phyloP scores from a whole-genome alignment of 2,888 invertebrate genomes.

The Amblyteles armatorius region DNA sequence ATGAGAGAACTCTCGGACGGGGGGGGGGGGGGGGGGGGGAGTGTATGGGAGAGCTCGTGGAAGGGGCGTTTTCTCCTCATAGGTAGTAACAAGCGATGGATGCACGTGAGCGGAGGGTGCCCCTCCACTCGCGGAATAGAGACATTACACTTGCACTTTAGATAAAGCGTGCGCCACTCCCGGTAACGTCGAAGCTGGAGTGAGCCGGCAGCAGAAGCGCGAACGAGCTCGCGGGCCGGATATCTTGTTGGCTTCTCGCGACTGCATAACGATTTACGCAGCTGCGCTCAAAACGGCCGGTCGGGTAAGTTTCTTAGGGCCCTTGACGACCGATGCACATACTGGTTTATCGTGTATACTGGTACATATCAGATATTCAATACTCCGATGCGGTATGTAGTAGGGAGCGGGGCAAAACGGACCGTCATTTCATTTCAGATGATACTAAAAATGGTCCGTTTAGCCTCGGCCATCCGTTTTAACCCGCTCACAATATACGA shows the following conservation, averaged over 20 bases:
- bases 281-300: slow-evolving; percentile 54
- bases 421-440: not conserved
- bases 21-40: not conserved
- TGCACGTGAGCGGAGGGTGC: slow-evolving; percentile 37
- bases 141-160: slow-evolving; percentile 75
- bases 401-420: not conserved
- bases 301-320: slow-evolving; percentile 17
- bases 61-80: not conserved
- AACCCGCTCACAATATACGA: not conserved
- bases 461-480: not conserved
- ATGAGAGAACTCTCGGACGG: not conserved
- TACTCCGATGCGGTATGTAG: not conserved
- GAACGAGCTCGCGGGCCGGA: slow-evolving; percentile 43
- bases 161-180: slow-evolving; percentile 70
- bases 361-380: slow-evolving; percentile 7
- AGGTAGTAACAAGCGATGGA: not conserved
- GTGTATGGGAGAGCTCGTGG: not conserved
- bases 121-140: slow-evolving; percentile 69
- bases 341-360: not conserved
- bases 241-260: slow-evolving; percentile 66
- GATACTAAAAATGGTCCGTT: not conserved
- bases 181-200: slow-evolving; percentile 38
- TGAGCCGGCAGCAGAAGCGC: slow-evolving; percentile 37
- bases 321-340: not conserved
- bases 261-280: slow-evolving; percentile 69